Percentiles rank a stretch among this genome's conserved stretches.
Evolutionary conservation across 2,888 invertebrate species (phyloP).

Genomic region (Cheilosia scutellata): DNA sequence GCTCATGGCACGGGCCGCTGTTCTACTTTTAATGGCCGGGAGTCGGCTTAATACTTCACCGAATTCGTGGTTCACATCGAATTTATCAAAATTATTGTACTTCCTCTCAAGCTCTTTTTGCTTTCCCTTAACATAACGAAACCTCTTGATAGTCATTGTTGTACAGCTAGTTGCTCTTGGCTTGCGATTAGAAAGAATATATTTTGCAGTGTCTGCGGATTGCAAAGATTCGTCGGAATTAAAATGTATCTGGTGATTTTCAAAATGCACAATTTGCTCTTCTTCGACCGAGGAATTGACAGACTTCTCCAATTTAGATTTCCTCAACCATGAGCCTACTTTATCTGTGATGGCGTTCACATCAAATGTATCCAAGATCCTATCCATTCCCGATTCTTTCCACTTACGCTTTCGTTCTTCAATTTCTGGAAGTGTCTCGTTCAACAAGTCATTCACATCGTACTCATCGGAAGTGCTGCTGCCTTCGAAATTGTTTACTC

Average conservation of each 20-base stretch:
- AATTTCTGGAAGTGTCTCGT: conserved; percentile 80
- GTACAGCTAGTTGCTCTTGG: conserved; percentile 68
- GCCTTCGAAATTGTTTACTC: conserved; percentile 38
- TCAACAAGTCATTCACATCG: conserved; percentile 77
- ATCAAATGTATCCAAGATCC: conserved; percentile 81
- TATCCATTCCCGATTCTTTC: conserved; percentile 80
- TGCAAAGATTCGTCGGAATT: conserved; percentile 79
- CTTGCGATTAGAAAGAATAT: conserved; percentile 80
- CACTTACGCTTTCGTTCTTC: conserved; percentile 80
- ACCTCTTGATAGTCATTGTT: conserved; percentile 80
- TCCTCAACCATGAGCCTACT: conserved; percentile 80
- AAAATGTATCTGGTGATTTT: conserved; percentile 41
- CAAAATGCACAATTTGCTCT: conserved; percentile 50
- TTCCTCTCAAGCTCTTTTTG: conserved; percentile 79
- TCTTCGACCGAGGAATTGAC: conserved; percentile 22
- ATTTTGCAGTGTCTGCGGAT: conserved; percentile 81
- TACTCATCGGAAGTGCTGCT: conserved; percentile 36
- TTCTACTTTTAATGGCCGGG: not conserved
- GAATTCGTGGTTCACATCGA: not conserved
- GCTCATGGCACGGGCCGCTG: not conserved
- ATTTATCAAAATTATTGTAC: conserved; percentile 69
- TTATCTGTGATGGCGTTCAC: conserved; percentile 79
- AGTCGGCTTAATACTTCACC: not conserved
- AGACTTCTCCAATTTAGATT: not conserved
- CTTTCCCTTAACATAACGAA: conserved; percentile 78